phyloP scores from a whole-genome alignment of 30 jellyfish, hydroid and myxozoan species.

The Kudoa iwatai region DNA sequence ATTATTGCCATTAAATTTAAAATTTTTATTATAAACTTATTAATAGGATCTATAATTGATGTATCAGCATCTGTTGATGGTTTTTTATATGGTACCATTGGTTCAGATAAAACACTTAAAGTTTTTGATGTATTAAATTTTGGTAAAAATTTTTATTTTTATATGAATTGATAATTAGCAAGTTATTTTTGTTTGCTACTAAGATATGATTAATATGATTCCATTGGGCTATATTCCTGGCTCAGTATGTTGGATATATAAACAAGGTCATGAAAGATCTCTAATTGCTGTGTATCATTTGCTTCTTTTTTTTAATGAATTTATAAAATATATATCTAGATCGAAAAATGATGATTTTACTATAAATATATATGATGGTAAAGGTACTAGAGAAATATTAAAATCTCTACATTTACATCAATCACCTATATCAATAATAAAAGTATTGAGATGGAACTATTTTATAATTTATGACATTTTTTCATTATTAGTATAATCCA shows the following conservation, averaged over 20 bases:
- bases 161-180: too few species aligned
- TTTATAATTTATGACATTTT: not conserved
- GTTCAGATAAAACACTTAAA: constrained; percentile 37
- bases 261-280: constrained; percentile 34
- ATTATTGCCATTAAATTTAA: not conserved
- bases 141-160: constrained; percentile 7
- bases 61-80: constrained; percentile 53
- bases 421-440: constrained; percentile 15
- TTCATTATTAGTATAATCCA: constrained; percentile 32
- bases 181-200: not conserved
- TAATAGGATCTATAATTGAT: constrained; percentile 16
- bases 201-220: constrained; percentile 77
- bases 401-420: constrained; percentile 10
- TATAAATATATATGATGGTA: constrained; percentile 26
- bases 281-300: constrained; percentile 26
- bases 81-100: constrained; percentile 26
- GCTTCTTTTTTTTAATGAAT: too few species aligned
- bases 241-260: constrained; percentile 41
- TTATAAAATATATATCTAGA: too few species aligned
- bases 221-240: constrained; percentile 10
- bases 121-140: constrained; percentile 58
- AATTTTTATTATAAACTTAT: not conserved
- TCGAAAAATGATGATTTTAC: constrained; percentile 10
- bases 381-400: constrained; percentile 12
- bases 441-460: constrained; percentile 3